Conservation (phyloP, 2,113 vertebrate species). For the Cyprinodon brontotheroides region DNA sequence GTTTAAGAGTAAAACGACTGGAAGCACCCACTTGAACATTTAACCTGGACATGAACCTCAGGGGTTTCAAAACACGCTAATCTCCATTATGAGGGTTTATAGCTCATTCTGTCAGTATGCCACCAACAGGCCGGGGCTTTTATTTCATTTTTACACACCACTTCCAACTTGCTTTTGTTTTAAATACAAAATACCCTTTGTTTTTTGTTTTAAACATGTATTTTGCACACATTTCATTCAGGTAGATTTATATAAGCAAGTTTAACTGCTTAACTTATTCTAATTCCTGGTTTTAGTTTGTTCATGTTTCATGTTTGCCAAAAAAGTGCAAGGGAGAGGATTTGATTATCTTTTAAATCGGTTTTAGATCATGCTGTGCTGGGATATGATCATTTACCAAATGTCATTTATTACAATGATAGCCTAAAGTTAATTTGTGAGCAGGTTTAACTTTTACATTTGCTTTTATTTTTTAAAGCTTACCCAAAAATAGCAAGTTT, state of each 20-base stretch:
- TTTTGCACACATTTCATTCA: background rate
- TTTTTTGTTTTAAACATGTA: background rate
- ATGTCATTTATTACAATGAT: background rate
- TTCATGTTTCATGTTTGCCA: background rate
- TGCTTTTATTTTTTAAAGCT: background rate
- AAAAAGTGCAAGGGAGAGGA: background rate
- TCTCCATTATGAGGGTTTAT: slow-evolving; percentile 2
- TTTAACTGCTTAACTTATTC: background rate
- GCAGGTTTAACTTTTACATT: background rate
- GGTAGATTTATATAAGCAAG: background rate
- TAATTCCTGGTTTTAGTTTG: background rate
- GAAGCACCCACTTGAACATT: slow-evolving; percentile 75
- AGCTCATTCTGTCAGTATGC: slow-evolving; percentile 4
- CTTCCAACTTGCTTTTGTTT: background rate
- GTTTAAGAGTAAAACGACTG: slow-evolving; percentile 64
- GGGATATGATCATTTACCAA: no score
- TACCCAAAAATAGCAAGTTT: background rate
- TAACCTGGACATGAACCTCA: slow-evolving; percentile 67
- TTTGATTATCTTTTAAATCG: no score
- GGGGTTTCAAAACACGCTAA: slow-evolving; percentile 8
- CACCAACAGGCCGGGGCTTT: background rate
- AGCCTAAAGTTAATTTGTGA: background rate
- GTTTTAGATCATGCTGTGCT: background rate
- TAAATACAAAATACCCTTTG: background rate
- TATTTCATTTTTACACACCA: background rate